Base-by-base conservation (phyloP, 2,113 vertebrate species). In the Nycticebus coucang region DNA sequence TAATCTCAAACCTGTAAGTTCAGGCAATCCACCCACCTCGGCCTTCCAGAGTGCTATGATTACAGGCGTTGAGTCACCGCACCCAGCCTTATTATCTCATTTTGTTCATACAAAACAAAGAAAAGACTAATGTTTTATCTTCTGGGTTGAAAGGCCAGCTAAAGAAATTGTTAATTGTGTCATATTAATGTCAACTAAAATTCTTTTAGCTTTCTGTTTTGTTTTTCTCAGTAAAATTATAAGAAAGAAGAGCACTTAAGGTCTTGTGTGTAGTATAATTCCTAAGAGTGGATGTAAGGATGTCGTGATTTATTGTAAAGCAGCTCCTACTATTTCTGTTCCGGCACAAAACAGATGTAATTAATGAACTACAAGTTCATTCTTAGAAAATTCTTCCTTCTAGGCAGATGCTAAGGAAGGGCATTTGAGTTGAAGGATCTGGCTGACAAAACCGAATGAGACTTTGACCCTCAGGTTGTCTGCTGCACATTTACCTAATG, bases 161-260 rank as follows among this genome's bases (percentile, higher is more conserved):
- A 8, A 90, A 92, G 37, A 77, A 85, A 75, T 60, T 33, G 19
- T 86, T 37, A 92, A 60, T 28, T 68, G 59, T 57, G 30, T 84
- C 77, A 84, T 94, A 80, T 71, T 85, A 75, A 77, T 66, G 13
- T 87, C 91, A 93, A 75, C 55, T 64, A 82, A 93, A 45, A 66
- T 89, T 84, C 53, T 85, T 89, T 33, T 77, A 4, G 2, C 28
- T 21, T n/a, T 53, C 30, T 24, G 0, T 33, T 86, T 28, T 41
- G 19, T 79, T 92, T 90, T 60, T 24, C 77, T 88, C 66, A 77
- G 66, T 88, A 69, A 95, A 90, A 60, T 94, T 88, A 77, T 68
- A 19, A 28, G 64, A 82, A 19, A 7, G 15, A 75, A 90, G 24
- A 59, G 18, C 1, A 71, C 30, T 81, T 77, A 71, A 78, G 45